Percentiles rank a stretch among this genome's conserved stretches.
phyloP scores from a whole-genome alignment of 2,113 vertebrate genomes.

The Petroica traversi region DNA sequence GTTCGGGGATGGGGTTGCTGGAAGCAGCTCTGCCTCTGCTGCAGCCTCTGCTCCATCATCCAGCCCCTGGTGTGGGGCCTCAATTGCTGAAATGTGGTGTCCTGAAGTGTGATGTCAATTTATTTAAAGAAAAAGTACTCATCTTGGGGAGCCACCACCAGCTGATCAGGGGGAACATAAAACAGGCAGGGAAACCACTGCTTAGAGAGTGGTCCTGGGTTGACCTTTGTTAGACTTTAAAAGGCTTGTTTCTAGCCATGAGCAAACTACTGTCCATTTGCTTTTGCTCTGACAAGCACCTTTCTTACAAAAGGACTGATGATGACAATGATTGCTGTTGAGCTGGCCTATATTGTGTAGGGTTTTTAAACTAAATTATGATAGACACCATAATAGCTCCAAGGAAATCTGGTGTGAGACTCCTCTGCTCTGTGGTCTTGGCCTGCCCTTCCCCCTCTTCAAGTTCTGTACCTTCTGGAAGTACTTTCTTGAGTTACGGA shows the following conservation, averaged over 20 bases:
- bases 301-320: background rate
- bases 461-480: background rate
- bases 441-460: background rate
- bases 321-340: background rate
- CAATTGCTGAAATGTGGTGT: background rate
- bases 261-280: background rate
- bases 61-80: fast-evolving
- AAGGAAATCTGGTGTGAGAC: background rate
- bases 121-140: background rate
- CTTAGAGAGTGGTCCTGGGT: background rate
- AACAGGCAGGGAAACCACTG: background rate
- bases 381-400: background rate
- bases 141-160: background rate
- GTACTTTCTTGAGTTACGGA: background rate
- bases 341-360: background rate
- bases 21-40: fast-evolving
- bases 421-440: background rate
- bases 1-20: fast-evolving
- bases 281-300: background rate
- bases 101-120: background rate
- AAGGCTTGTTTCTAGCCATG: background rate
- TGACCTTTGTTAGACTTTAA: background rate
- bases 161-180: background rate
- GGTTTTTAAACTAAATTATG: background rate
- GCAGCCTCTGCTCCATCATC: background rate